Percentiles rank a stretch among this genome's conserved stretches.
phyloP scores from a whole-genome alignment of 2,797 vertebrate genomes.

The Myotis findleyi region DNA sequence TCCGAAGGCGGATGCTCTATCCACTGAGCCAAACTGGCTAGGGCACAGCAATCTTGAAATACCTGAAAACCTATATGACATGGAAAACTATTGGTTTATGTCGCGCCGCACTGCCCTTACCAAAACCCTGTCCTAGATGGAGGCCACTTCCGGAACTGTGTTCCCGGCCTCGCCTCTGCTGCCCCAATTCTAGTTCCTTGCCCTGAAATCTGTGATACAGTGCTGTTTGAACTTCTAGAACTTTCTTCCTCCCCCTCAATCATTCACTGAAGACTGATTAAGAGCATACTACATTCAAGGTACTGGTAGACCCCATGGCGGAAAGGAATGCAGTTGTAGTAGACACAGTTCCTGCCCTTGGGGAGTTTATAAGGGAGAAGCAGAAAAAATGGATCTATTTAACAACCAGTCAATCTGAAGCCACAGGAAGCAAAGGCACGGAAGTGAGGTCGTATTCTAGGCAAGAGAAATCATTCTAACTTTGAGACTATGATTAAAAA shows the following conservation, averaged over 20 bases:
- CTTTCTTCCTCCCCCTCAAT: slow-evolving; percentile 19
- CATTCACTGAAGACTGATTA: not conserved
- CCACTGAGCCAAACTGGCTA: too few relatives aligned
- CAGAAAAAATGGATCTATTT: not conserved
- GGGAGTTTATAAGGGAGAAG: not conserved
- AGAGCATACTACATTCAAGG: not conserved
- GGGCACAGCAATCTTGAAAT: not conserved
- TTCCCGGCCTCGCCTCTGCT: not conserved
- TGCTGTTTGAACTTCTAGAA: not conserved
- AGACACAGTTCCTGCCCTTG: not conserved
- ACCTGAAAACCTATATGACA: not conserved
- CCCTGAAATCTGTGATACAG: not conserved
- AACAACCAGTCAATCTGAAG: not conserved
- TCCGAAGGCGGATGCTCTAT: too few relatives aligned
- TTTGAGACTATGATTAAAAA: not conserved
- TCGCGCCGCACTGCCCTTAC: not conserved
- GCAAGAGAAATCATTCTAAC: not conserved
- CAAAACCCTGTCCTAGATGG: not conserved
- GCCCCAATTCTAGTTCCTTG: not conserved
- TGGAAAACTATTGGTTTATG: not conserved
- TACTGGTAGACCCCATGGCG: not conserved
- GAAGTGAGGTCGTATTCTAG: not conserved
- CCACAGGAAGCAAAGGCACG: not conserved
- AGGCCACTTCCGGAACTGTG: not conserved
- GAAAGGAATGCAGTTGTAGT: not conserved